Conservation (phyloP, 1,140 invertebrate genomes). For the Trichonephila inaurata region DNA sequence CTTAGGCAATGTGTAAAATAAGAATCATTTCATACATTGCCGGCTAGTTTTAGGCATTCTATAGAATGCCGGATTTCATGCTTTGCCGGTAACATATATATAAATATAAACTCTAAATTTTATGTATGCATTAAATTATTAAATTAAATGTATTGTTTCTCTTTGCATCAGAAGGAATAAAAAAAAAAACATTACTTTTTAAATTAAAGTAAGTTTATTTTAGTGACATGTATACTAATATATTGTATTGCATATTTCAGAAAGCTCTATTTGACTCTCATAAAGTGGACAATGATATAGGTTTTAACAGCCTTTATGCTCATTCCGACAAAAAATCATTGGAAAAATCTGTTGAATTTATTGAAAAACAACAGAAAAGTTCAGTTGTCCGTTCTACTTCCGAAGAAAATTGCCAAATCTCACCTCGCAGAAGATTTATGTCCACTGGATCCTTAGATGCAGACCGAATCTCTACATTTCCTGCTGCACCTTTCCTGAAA, state of each 20-base stretch:
- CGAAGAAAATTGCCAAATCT: not conserved
- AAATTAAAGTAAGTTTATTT: too few relatives aligned
- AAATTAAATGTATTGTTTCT: too few relatives aligned
- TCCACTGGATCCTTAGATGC: slow-evolving; percentile 48
- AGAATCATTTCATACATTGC: too few relatives aligned
- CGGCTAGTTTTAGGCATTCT: too few relatives aligned
- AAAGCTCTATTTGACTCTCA: not conserved
- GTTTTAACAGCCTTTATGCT: not conserved
- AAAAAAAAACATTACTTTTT: too few relatives aligned
- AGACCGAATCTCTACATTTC: not conserved
- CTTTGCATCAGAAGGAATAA: too few relatives aligned
- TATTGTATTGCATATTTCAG: not conserved
- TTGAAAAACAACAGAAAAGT: not conserved
- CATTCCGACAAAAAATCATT: not conserved
- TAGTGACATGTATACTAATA: not conserved
- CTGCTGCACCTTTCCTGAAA: not conserved
- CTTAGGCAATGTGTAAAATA: too few relatives aligned
- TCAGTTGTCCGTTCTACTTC: not conserved
- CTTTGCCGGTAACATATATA: too few relatives aligned
- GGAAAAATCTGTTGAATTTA: not conserved
- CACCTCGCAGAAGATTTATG: slow-evolving; percentile 37
- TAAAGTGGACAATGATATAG: not conserved
- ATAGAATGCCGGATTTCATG: too few relatives aligned
- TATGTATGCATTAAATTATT: too few relatives aligned
- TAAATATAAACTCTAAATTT: too few relatives aligned